Evolutionary conservation across 92 coral and sea anemone species (phyloP).

Genomic region (Zoanthus sansibaricus): DNA sequence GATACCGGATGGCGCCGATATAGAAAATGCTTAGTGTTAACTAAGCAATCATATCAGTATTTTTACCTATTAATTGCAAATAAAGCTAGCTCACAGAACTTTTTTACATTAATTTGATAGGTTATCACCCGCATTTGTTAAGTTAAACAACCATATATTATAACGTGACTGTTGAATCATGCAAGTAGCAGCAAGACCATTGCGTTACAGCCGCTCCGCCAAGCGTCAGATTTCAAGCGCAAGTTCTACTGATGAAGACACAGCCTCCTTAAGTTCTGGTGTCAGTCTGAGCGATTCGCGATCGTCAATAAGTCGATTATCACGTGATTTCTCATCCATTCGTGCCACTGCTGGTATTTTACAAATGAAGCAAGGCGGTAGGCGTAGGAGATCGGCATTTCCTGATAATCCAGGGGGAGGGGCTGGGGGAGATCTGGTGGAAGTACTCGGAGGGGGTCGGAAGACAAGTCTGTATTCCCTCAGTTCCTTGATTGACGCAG

Average conservation of each 20-base stretch:
- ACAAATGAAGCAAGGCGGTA: conserved; percentile 80
- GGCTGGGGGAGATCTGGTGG: conserved; percentile 39
- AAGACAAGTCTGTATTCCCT: conserved; percentile 75
- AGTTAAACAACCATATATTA: background rate
- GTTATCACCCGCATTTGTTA: background rate
- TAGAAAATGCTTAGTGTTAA: background rate
- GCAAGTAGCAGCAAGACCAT: conserved; percentile 48
- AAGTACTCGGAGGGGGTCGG: conserved; percentile 57
- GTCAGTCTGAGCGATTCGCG: conserved; percentile 51
- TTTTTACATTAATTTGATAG: background rate
- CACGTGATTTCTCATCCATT: conserved; percentile 71
- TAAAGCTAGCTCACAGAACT: background rate
- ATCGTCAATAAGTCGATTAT: conserved; percentile 49
- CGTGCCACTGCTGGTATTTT: conserved; percentile 83
- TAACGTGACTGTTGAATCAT: background rate
- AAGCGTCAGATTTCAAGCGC: conserved; percentile 70
- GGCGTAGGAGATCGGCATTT: conserved; percentile 49
- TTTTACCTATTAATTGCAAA: too few species aligned
- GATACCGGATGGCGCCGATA: background rate
- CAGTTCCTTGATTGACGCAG: conserved; percentile 76
- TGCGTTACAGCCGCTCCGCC: conserved; percentile 65
- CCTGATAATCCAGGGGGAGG: conserved; percentile 53
- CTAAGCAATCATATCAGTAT: background rate
- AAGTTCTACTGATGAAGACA: conserved; percentile 75
- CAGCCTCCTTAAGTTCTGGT: conserved; percentile 71